Conservation (phyloP, 2,888 invertebrate genomes). For the Ormia ochracea region DNA sequence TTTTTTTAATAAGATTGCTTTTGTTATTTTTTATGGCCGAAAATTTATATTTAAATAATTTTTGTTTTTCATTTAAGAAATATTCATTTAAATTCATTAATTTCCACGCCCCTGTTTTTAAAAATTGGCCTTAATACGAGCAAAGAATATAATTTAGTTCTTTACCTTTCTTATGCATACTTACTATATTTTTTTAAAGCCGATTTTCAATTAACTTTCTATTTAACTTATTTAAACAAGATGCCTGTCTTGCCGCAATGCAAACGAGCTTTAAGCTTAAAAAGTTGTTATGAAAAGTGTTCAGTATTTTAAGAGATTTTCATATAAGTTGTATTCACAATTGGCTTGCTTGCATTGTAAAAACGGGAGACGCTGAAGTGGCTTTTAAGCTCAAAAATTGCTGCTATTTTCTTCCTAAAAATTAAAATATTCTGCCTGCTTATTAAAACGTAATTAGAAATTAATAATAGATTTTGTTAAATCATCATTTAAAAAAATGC, state of each 20-base stretch:
- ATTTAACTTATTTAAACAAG: too few relatives aligned
- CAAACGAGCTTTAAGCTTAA: too few relatives aligned
- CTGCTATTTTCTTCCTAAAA: conserved; percentile 39
- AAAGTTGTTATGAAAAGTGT: too few relatives aligned
- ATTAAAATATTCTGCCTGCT: not conserved
- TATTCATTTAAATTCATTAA: conserved; percentile 19
- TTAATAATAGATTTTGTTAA: too few relatives aligned
- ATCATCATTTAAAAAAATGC: too few relatives aligned
- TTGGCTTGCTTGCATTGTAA: too few relatives aligned
- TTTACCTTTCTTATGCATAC: not conserved
- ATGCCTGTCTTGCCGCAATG: too few relatives aligned
- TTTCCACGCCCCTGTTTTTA: not conserved
- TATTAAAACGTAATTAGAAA: too few relatives aligned
- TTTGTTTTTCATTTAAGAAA: not conserved
- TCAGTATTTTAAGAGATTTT: too few relatives aligned
- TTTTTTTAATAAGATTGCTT: not conserved
- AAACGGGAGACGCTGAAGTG: not conserved
- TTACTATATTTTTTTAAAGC: not conserved
- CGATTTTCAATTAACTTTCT: too few relatives aligned
- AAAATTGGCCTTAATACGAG: too few relatives aligned
- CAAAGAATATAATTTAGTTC: not conserved
- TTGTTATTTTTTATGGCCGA: not conserved
- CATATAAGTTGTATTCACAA: too few relatives aligned
- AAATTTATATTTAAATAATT: conserved; percentile 7
- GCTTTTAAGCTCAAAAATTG: conserved; percentile 49